Base-by-base conservation (phyloP, 2,888 invertebrate species). In the Eilema sororculum region DNA sequence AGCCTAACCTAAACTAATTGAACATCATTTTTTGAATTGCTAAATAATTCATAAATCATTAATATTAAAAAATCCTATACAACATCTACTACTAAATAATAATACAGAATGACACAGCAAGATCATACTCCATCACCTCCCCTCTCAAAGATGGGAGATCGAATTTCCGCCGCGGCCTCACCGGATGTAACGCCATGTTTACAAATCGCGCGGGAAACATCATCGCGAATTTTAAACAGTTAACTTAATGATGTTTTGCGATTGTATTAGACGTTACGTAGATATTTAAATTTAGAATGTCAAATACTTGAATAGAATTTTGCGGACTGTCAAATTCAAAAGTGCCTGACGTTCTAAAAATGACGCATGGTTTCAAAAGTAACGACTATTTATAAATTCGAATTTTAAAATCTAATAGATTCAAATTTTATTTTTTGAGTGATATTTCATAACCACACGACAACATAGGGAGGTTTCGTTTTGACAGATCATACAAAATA, bases 81-180 rank as follows among this genome's bases (percentile, higher is more conserved):
- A 58, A 33, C 30, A 62, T 24, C 16, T 60, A 6, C 24, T 22
- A 1, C 3, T 30, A 46, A 68, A 63, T 58, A n/a, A 58, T 25
- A 22, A 62, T 46, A 69, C 57, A 69, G 41, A 46, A 60, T 71
- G 70, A 67, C 60, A 66, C 68, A 63, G 68, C 66, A 72, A 72
- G 69, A 69, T 74, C 69, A 64, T 52, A 61, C 69, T 67, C 71
- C 64, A 70, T 77, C 79, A 78, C 63, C 70, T 69, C 73, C 77
- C 82, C 79, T 73, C 79, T 76, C 77, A 69, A 87, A 84, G 85
- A 84, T 86, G 89, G 89, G 88, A 87, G 89, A 87, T 89, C 90
- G 92, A 93, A 94, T 95, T 95, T 94, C 94, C 94, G 94, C 83
- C 92, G 91, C 91, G 91, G 93, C 93, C 93, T 91, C 91, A 86